Evolutionary conservation across 1,140 invertebrate species (phyloP).

Genomic region (Ceratitis capitata): DNA sequence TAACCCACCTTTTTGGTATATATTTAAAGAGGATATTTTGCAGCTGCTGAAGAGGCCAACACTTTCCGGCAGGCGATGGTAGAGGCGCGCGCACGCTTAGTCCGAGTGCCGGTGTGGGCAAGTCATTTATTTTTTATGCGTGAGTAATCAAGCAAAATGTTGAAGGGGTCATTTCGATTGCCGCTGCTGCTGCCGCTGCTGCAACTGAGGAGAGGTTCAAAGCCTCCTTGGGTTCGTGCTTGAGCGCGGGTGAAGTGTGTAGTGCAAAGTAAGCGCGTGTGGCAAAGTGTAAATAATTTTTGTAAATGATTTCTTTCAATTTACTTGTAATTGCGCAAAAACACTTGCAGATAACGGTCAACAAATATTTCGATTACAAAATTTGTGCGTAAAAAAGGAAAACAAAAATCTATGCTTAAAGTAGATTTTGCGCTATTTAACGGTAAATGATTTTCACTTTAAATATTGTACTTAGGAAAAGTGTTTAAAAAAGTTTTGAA

Average conservation of each 20-base stretch:
- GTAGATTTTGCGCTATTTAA: too few relatives aligned
- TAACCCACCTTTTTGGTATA: not conserved
- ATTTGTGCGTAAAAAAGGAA: not conserved
- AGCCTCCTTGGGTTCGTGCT: not conserved
- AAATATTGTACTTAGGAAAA: not conserved
- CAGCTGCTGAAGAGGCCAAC: not conserved
- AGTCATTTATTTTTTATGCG: conserved; percentile 28
- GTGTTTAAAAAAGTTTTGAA: not conserved
- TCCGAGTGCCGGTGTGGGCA: not conserved
- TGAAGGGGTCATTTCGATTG: not conserved
- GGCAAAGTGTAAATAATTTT: not conserved
- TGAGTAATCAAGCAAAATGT: conserved; percentile 21
- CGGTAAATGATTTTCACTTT: too few relatives aligned
- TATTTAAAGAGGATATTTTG: not conserved
- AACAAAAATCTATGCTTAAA: not conserved
- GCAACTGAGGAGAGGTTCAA: not conserved
- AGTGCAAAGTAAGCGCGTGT: not conserved
- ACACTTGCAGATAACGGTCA: not conserved
- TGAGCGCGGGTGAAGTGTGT: not conserved
- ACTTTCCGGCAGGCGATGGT: too few relatives aligned
- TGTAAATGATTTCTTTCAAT: not conserved
- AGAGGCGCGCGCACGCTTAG: too few relatives aligned
- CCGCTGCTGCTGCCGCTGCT: too few relatives aligned
- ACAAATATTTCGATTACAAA: not conserved
- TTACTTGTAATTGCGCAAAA: conserved; percentile 3